A percentile compares a stretch with the other conserved stretches of the same genome.
These are phyloP conservation scores for Plestiodon gilberti DNA, from an alignment of 2,113 vertebrate genomes.

Conservation along the genomic window DNA sequence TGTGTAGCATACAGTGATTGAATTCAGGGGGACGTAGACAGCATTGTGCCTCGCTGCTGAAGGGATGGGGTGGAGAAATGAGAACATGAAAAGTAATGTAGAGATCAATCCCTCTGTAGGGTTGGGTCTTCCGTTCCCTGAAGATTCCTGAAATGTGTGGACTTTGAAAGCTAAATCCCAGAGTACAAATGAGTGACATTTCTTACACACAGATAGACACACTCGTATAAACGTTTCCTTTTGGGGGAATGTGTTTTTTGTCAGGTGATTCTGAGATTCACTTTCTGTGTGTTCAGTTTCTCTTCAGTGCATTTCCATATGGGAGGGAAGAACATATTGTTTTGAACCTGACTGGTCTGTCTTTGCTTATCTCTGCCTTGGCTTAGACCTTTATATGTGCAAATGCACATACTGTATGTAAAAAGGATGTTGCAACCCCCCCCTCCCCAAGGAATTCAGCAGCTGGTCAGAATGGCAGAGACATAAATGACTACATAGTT, in stretches of 20 bases:
- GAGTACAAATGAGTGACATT: not conserved
- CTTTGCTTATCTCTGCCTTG: not conserved
- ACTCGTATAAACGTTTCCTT: slow-evolving; percentile 4
- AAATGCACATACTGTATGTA: slow-evolving; percentile 18
- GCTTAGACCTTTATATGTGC: not conserved
- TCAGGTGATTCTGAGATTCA: not conserved
- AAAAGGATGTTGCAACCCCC: not conserved
- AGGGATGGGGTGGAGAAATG: not conserved
- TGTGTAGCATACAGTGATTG: not conserved
- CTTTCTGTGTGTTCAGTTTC: not conserved
- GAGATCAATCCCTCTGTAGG: slow-evolving; percentile 8
- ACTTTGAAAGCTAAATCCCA: not conserved
- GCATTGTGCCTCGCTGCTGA: not conserved
- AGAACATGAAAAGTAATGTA: not conserved
- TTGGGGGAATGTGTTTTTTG: not conserved
- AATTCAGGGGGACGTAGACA: not conserved
- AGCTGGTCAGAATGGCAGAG: not conserved
- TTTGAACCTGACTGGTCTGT: not conserved
- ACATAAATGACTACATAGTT: not conserved
- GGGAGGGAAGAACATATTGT: not conserved
- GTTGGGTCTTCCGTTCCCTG: not conserved
- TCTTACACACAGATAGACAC: not conserved
- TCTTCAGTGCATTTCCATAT: slow-evolving; percentile 1
- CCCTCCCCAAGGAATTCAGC: slow-evolving; percentile 27
- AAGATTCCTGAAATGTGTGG: not conserved